Evolutionary conservation across 1,140 invertebrate species (phyloP), one percentile per base, ranked within the genome.

Genomic region (Semibalanus balanoides): DNA sequence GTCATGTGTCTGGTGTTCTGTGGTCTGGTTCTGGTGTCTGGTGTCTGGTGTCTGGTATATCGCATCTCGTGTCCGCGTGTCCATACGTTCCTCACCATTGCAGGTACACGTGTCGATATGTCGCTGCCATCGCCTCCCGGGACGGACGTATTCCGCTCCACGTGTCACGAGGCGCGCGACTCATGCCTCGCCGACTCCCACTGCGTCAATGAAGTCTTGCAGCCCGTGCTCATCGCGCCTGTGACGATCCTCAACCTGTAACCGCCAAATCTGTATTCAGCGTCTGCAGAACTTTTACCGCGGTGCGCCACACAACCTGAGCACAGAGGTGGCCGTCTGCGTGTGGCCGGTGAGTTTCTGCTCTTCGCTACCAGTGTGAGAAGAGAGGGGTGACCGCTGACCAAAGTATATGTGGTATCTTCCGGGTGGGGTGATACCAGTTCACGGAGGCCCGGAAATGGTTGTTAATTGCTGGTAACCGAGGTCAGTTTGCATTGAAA

Each of bases 311-410:
- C 88, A 91, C 76, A 88, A 89, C 77, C 91, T 91, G 87, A 92
- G 91, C 80, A 87, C 93, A 76, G 93, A 95, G 82, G 92, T 95
- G 79, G 93, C 93, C 77, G 94, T 95, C 85, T 95, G 93, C 83
- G 86, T 95, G 73, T 95, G 93, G n/a, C 92, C 94, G 91, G 93
- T 95, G 85, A 90, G 90, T 88, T 79, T 64, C n/a, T n/a, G n/a
- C n/a, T n/a, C n/a, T n/a, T n/a, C n/a, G n/a, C n/a, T n/a, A n/a
- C n/a, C n/a, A n/a, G n/a, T n/a, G n/a, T n/a, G n/a, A n/a, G n/a
- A n/a, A n/a, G n/a, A n/a, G n/a, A n/a, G n/a, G n/a, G n/a, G n/a
- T n/a, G n/a, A n/a, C n/a, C n/a, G n/a, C n/a, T n/a, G n/a, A n/a
- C n/a, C n/a, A n/a, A n/a, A n/a, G n/a, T n/a, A n/a, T n/a, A n/a